Conservation (phyloP, 2,888 invertebrate genomes). For the Nesidiocoris tenuis region DNA sequence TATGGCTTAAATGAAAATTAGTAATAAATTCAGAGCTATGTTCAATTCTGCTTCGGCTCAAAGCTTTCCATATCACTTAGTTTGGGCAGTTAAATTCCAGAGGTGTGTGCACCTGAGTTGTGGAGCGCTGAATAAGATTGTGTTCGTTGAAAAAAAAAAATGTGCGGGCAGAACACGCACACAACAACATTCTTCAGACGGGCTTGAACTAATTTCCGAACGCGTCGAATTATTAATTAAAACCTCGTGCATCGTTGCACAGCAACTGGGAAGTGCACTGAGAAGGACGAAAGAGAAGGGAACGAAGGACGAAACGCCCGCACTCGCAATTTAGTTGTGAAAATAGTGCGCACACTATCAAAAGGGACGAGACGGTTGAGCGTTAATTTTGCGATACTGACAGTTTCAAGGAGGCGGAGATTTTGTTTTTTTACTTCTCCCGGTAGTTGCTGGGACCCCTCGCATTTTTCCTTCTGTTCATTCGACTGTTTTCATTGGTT, state of each 20-base stretch:
- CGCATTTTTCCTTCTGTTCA: neutral
- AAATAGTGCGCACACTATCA: neutral
- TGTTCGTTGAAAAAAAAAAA: too few relatives aligned
- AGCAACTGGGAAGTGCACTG: neutral
- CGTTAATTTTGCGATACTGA: too few relatives aligned
- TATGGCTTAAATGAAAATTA: too few relatives aligned
- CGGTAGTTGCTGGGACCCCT: too few relatives aligned
- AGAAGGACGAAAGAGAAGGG: neutral
- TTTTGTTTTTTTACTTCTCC: too few relatives aligned
- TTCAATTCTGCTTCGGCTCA: too few relatives aligned
- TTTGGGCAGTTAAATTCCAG: slow-evolving; percentile 12
- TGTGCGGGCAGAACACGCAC: neutral
- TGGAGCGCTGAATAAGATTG: neutral
- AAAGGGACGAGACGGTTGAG: slow-evolving; percentile 7
- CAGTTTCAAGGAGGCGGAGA: too few relatives aligned
- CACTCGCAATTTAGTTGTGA: too few relatives aligned
- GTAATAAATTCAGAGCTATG: too few relatives aligned
- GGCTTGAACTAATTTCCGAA: slow-evolving; percentile 10
- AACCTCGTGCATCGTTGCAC: slow-evolving; percentile 11
- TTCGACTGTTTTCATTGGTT: neutral
- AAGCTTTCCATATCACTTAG: slow-evolving; percentile 1
- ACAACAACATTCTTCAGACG: neutral
- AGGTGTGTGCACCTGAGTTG: neutral
- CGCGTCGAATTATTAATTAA: slow-evolving; percentile 23
- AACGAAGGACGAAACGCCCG: neutral